Evolutionary conservation across 1,140 invertebrate species (phyloP).

Genomic region (Idris sp.): DNA sequence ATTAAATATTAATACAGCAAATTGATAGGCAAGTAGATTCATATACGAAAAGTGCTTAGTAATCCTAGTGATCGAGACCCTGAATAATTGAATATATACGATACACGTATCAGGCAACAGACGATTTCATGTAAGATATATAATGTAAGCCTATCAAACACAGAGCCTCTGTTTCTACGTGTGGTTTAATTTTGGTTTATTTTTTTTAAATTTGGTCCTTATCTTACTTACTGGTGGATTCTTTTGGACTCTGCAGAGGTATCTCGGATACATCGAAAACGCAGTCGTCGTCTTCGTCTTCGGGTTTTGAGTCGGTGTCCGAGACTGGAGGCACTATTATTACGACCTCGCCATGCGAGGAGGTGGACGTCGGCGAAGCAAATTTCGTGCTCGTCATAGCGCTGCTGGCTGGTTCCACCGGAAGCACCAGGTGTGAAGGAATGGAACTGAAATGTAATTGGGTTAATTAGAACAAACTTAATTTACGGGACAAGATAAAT

Average conservation of each 20-base stretch:
- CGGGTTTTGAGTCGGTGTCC: constrained; percentile 70
- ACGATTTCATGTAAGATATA: constrained; percentile 22
- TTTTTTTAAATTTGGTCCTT: background rate
- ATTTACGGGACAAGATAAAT: too few species aligned
- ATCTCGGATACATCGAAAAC: constrained; percentile 57
- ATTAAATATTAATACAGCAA: too few species aligned
- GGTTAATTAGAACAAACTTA: background rate
- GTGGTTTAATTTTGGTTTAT: background rate
- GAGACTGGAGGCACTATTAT: constrained; percentile 80
- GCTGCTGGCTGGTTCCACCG: constrained; percentile 59
- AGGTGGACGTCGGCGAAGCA: constrained; percentile 29
- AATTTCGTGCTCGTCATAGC: constrained; percentile 44
- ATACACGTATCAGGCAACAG: constrained; percentile 42
- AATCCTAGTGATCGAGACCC: too few species aligned
- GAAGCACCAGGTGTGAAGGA: constrained; percentile 78
- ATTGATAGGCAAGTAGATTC: too few species aligned
- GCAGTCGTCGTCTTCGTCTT: constrained; percentile 42
- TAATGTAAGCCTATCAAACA: constrained; percentile 38
- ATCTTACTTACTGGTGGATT: constrained; percentile 58
- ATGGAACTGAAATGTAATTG: constrained; percentile 77
- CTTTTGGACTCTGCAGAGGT: constrained; percentile 45
- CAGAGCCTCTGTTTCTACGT: constrained; percentile 47
- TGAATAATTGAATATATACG: constrained; percentile 27
- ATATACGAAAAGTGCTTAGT: too few species aligned
- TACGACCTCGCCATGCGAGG: constrained; percentile 79